Evolutionary conservation across 2,888 invertebrate genomes (phyloP).

Genomic region (Drosophila atroscutellata): DNA sequence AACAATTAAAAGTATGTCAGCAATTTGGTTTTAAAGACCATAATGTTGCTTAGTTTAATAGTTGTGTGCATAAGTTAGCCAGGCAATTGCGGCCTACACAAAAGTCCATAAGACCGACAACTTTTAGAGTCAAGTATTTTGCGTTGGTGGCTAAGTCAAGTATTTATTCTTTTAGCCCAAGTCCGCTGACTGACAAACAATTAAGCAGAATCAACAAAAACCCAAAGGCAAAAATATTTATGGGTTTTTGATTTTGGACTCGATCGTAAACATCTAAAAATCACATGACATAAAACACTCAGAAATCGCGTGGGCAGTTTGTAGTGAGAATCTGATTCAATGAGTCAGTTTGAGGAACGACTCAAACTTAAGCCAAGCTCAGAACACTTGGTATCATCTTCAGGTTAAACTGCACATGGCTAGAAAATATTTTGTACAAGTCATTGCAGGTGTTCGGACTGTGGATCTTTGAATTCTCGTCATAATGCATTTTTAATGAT

Average conservation of each 20-base stretch:
- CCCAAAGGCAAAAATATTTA: slow-evolving; percentile 34
- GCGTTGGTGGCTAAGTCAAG: slow-evolving; percentile 48
- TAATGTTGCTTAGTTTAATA: slow-evolving; percentile 9
- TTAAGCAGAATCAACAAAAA: slow-evolving; percentile 21
- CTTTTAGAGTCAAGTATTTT: slow-evolving; percentile 12
- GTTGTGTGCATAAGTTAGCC: slow-evolving; percentile 21
- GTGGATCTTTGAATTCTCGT: slow-evolving; percentile 36
- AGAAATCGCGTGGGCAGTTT: slow-evolving; percentile 57
- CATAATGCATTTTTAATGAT: slow-evolving; percentile 73
- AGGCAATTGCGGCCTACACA: slow-evolving; percentile 47
- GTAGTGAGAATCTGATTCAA: slow-evolving; percentile 52
- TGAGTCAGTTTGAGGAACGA: slow-evolving; percentile 30
- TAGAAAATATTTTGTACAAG: slow-evolving; percentile 51
- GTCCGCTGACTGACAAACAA: slow-evolving; percentile 34
- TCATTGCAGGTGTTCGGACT: slow-evolving; percentile 72
- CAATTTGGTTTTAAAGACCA: slow-evolving; percentile 28
- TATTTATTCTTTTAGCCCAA: slow-evolving; percentile 40
- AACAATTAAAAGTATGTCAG: slow-evolving; percentile 32
- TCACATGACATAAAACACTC: slow-evolving; percentile 57
- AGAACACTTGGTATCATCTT: slow-evolving; percentile 35
- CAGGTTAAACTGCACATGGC: slow-evolving; percentile 23
- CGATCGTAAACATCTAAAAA: slow-evolving; percentile 47
- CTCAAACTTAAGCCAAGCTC: neutral
- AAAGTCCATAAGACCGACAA: slow-evolving; percentile 3
- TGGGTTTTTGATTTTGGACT: slow-evolving; percentile 49